Evolutionary conservation across 2,888 invertebrate species (phyloP).

Genomic region (Pterobdella sp.): DNA sequence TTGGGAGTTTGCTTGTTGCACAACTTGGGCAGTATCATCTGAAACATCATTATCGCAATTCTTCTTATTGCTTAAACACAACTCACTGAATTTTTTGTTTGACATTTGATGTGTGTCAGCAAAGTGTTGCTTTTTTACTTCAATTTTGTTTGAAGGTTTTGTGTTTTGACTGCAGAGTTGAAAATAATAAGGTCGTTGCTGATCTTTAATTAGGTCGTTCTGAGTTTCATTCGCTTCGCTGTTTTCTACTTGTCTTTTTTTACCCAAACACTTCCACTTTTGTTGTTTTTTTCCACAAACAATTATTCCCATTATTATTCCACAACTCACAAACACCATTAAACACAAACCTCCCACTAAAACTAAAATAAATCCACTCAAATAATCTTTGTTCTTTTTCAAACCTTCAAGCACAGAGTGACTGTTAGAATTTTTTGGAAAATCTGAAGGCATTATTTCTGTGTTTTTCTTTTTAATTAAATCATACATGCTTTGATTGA

Average conservation of each 20-base stretch:
- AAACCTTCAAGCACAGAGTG: background rate
- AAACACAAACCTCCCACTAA: constrained; percentile 10
- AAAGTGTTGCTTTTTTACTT: background rate
- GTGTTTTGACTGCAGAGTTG: constrained; percentile 1
- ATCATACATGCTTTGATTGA: constrained; percentile 19
- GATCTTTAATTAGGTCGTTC: no score
- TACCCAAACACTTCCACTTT: background rate
- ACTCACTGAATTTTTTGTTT: background rate
- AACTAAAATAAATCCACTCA: background rate
- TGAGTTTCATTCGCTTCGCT: no score
- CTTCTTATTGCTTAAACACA: background rate
- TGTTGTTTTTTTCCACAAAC: background rate
- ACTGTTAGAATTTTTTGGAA: background rate
- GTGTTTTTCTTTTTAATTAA: background rate
- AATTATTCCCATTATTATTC: background rate
- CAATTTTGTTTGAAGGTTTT: background rate
- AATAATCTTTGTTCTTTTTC: background rate
- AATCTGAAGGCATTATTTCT: background rate
- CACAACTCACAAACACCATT: constrained; percentile 3
- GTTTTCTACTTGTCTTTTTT: background rate
- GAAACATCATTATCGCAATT: background rate
- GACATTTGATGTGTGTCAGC: background rate
- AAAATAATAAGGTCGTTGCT: background rate
- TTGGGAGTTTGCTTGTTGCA: background rate
- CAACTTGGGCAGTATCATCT: background rate